Conservation (phyloP, 1,140 invertebrate species). For the Drosophila trapezifrons region DNA sequence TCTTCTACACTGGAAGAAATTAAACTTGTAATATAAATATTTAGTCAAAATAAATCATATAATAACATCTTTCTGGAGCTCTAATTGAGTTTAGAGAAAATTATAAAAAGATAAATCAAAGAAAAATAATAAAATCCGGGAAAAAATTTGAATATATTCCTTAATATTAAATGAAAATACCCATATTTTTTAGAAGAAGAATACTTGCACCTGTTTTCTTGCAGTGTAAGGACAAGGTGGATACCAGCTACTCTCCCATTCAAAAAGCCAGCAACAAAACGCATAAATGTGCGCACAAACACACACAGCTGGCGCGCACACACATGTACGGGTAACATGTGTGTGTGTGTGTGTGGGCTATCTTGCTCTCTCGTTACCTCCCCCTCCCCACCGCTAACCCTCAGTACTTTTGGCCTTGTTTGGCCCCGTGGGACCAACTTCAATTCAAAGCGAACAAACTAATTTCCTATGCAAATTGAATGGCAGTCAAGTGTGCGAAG, state of each 20-base stretch:
- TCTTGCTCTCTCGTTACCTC: constrained; percentile 4
- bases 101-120: neutral
- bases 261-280: constrained; percentile 65
- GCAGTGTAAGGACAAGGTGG: constrained; percentile 53
- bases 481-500: constrained; percentile 81
- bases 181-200: too few species aligned
- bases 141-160: neutral
- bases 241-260: constrained; percentile 57
- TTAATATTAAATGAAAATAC: neutral
- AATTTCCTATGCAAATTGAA: constrained; percentile 82
- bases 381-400: neutral
- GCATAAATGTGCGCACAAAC: constrained; percentile 68
- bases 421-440: constrained; percentile 79
- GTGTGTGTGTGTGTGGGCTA: neutral
- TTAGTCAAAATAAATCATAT: neutral
- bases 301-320: constrained; percentile 27
- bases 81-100: neutral
- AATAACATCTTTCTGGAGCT: neutral
- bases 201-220: neutral
- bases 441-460: constrained; percentile 82
- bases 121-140: neutral
- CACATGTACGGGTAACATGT: constrained; percentile 10
- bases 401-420: constrained; percentile 75
- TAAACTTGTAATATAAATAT: neutral
- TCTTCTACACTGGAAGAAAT: neutral